These are phyloP conservation scores for Polydrusus tereticollis DNA, from an alignment of 2,888 invertebrate species.

Conservation along the genomic window DNA sequence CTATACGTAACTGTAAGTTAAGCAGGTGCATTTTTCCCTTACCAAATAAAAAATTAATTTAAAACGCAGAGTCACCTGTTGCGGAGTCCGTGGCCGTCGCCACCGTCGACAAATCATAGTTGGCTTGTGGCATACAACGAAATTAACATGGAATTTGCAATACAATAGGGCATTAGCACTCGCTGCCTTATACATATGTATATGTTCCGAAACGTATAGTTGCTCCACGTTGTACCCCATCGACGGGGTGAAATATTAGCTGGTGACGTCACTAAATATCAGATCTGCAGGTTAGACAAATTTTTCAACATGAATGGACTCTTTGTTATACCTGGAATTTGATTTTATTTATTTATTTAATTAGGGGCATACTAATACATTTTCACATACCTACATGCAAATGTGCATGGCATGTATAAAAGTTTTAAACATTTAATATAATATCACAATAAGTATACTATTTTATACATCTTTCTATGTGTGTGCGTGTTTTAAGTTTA, in stretches of 20 bases:
- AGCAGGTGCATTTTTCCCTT: conserved; percentile 22
- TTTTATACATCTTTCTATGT: no score
- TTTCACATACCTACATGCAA: no score
- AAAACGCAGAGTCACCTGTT: conserved; percentile 61
- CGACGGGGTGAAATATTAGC: conserved; percentile 36
- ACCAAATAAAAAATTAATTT: conserved; percentile 51
- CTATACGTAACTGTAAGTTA: background rate
- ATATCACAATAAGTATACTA: no score
- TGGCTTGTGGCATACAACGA: conserved; percentile 60
- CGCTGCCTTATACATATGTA: conserved; percentile 66
- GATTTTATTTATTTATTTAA: no score
- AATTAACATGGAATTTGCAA: conserved; percentile 69
- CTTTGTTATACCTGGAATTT: no score
- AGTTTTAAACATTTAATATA: no score
- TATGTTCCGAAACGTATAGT: conserved; percentile 53
- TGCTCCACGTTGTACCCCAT: conserved; percentile 27
- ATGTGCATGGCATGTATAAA: no score
- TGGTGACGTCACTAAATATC: conserved; percentile 14
- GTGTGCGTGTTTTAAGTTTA: no score
- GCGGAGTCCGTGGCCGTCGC: conserved; percentile 49
- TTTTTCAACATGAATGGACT: no score
- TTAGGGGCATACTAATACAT: no score
- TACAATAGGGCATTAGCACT: conserved; percentile 67
- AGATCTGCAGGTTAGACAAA: no score
- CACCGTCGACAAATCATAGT: conserved; percentile 61